Evolutionary conservation across 2,113 vertebrate genomes (phyloP), one percentile per base, ranked within the genome.

Genomic region (Panurus biarmicus): DNA sequence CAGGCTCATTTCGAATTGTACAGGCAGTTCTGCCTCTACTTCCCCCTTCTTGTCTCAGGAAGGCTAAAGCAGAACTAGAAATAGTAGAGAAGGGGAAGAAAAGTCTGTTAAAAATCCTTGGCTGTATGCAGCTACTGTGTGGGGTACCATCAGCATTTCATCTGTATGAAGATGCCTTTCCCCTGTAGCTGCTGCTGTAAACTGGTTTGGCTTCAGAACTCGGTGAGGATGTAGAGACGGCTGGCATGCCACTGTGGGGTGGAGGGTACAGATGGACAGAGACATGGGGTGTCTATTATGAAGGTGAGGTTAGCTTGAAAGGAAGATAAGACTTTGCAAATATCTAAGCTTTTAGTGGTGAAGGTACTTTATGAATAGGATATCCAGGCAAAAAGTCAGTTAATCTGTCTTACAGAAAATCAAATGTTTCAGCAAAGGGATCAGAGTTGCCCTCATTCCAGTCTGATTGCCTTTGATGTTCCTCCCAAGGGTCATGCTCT

Each of bases 211-310:
- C 45, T 82, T 79, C 79, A 61, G 58, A 65, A n/a, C 18, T 50
- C 0, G 0, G 11, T 35, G 29, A 76, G 36, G 57, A 45, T 0
- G 1, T 24, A 14, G 36, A 51, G 24, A 25, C 2, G 2, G 33
- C 65, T 26, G 64, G 50, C 2, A 3, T 29, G 35, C 54, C 44
- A 48, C 4, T 1, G 12, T 36, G 9, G 25, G 29, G 26, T 50
- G 36, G 22, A 60, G 50, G 42, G 29, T 53, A 42, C 40, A 79
- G 42, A 26, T 50, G n/a, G 56, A 40, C 45, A 45, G 42, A 60
- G 26, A 61, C 11, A 25, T 7, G 18, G 13, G 10, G 14, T n/a
- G 35, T 47, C 57, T 31, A 0, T 42, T 40, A 23, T 25, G 25
- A 36, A 72, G 35, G 31, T 66, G 53, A 62, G 21, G 31, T 53